A percentile compares a stretch with the other conserved stretches of the same genome.
Conservation (phyloP, 2,113 vertebrate genomes). For the Megalops atlanticus region DNA sequence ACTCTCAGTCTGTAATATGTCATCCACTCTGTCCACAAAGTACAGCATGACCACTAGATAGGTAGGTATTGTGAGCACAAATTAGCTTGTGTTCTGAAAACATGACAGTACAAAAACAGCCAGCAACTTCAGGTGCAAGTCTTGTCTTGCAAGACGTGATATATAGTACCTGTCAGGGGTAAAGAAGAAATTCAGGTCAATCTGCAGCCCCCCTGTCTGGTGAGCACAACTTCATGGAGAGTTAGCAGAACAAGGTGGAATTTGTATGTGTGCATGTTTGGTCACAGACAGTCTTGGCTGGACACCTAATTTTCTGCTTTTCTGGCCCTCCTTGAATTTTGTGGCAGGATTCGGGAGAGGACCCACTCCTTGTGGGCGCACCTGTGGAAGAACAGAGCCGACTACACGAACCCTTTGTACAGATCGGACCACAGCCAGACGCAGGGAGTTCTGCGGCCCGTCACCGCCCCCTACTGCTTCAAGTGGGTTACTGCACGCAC, state of each 20-base stretch:
- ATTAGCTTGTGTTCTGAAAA: neutral
- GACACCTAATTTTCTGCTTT: constrained; percentile 2
- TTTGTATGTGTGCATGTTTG: neutral
- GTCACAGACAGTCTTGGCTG: neutral
- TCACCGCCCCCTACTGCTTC: constrained; percentile 85
- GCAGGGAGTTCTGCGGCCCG: constrained; percentile 76
- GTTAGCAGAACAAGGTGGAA: neutral
- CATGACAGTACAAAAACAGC: neutral
- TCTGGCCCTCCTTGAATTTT: constrained; percentile 14
- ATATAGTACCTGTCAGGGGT: neutral
- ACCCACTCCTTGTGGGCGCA: constrained; percentile 89
- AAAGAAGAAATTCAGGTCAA: neutral
- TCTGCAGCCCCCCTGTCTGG: neutral
- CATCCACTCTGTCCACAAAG: neutral
- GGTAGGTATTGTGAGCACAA: neutral
- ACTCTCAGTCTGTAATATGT: neutral
- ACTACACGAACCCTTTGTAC: constrained; percentile 88
- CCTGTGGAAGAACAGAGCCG: constrained; percentile 81
- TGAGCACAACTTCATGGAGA: neutral
- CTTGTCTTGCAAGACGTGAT: neutral
- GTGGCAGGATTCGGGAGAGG: constrained; percentile 81
- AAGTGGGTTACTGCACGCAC: constrained; percentile 74
- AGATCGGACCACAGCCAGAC: constrained; percentile 78
- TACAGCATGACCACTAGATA: neutral
- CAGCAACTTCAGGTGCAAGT: neutral